Conservation (phyloP, 1,140 invertebrate genomes). For the Drosophila repletoides region DNA sequence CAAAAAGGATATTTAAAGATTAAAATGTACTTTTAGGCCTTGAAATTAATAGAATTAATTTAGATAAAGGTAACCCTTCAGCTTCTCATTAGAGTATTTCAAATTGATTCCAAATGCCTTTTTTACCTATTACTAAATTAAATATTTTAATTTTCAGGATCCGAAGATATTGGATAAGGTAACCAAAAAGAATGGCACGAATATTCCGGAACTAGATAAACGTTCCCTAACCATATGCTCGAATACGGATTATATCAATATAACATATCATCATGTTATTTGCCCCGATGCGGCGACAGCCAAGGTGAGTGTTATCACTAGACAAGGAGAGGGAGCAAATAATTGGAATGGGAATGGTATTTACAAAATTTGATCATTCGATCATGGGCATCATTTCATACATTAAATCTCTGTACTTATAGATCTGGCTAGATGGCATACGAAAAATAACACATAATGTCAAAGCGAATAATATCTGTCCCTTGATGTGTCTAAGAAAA, state of each 20-base stretch:
- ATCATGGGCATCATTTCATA: constrained; percentile 31
- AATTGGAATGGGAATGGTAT: too few species aligned
- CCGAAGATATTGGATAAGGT: constrained; percentile 92
- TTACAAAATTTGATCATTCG: not conserved
- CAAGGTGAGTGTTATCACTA: constrained; percentile 86
- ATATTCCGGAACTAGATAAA: constrained; percentile 91
- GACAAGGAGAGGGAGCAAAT: not conserved
- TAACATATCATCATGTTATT: constrained; percentile 98
- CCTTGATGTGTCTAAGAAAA: constrained; percentile 99
- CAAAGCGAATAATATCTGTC: constrained; percentile 99
- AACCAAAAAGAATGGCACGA: constrained; percentile 88
- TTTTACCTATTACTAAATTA: too few species aligned
- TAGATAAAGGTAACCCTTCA: too few species aligned
- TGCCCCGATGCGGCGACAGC: constrained; percentile 95
- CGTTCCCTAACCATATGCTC: constrained; percentile 99
- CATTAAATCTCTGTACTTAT: constrained; percentile 81
- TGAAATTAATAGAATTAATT: too few species aligned
- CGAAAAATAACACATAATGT: constrained; percentile 98
- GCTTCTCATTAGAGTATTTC: too few species aligned
- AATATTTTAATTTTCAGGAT: constrained; percentile 92
- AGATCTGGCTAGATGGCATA: constrained; percentile 97
- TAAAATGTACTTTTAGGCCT: too few species aligned
- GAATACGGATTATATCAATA: constrained; percentile 99
- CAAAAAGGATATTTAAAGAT: too few species aligned
- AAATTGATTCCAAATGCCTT: too few species aligned